Evolutionary conservation across 2,888 invertebrate genomes (phyloP).

Genomic region (Zhuqinia jingwanae): DNA sequence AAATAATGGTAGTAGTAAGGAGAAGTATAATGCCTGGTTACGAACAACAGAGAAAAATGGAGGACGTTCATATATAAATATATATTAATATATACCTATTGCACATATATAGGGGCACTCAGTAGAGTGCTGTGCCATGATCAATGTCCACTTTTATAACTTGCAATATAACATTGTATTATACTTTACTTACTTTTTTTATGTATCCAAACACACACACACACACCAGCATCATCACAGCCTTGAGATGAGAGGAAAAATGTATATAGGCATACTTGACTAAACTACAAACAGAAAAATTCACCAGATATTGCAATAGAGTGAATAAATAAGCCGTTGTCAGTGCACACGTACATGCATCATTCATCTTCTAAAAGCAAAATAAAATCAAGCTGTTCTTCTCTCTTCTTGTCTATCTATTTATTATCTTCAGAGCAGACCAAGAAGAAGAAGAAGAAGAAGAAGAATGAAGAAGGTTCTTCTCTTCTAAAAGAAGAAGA

Average conservation of each 20-base stretch:
- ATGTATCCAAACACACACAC: too few species aligned
- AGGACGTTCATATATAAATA: conserved; percentile 31
- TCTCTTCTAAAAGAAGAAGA: background rate
- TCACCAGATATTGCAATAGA: background rate
- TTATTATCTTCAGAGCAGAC: too few species aligned
- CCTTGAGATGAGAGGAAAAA: conserved; percentile 41
- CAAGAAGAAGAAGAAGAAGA: too few species aligned
- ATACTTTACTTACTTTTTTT: too few species aligned
- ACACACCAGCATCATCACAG: conserved; percentile 19
- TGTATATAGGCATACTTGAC: background rate
- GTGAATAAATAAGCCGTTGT: background rate
- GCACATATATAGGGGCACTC: too few species aligned
- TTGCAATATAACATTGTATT: conserved; percentile 8
- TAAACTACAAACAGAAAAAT: background rate
- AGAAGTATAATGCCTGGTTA: background rate
- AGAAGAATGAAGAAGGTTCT: conserved; percentile 40
- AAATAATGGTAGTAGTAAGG: conserved; percentile 8
- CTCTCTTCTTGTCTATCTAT: conserved; percentile 4
- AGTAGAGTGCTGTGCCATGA: too few species aligned
- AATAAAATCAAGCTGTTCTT: conserved; percentile 40
- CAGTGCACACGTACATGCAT: conserved; percentile 19
- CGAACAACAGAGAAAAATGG: conserved; percentile 14
- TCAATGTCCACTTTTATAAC: conserved; percentile 40
- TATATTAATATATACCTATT: too few species aligned
- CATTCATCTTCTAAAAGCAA: conserved; percentile 43